These are phyloP conservation scores for Artibeus jamaicensis DNA, from an alignment of 2,797 vertebrate genomes.

Conservation along the genomic window DNA sequence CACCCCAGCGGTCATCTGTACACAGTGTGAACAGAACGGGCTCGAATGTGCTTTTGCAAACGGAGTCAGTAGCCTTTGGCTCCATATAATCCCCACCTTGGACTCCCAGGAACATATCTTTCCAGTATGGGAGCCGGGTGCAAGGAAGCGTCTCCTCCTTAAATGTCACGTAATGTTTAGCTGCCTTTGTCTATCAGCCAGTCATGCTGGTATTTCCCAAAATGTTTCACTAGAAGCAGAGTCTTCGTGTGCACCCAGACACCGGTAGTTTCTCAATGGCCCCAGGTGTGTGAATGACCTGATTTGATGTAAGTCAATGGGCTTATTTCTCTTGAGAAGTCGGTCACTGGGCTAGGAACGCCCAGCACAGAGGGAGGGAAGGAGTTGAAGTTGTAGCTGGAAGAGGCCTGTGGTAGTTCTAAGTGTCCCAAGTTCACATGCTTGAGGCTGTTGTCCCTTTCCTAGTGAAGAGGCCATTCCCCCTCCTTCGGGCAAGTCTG, in stretches of 20 bases:
- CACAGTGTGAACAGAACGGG: background rate
- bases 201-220: background rate
- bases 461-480: background rate
- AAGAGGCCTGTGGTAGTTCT: background rate
- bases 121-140: no score
- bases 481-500: background rate
- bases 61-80: background rate
- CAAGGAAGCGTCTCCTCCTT: background rate
- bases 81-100: rapidly evolving
- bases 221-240: background rate
- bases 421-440: background rate
- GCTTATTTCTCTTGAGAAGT: conserved; percentile 28
- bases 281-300: background rate
- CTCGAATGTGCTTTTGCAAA: background rate
- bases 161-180: background rate
- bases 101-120: background rate
- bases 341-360: background rate
- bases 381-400: background rate
- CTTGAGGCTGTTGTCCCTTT: background rate
- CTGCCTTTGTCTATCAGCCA: background rate
- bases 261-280: background rate
- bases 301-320: background rate
- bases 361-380: background rate
- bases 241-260: background rate
- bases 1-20: background rate